A percentile compares a stretch with the other conserved stretches of the same genome.
phyloP scores from a whole-genome alignment of 2,113 vertebrate species.

The Aldabrachelys gigantea region DNA sequence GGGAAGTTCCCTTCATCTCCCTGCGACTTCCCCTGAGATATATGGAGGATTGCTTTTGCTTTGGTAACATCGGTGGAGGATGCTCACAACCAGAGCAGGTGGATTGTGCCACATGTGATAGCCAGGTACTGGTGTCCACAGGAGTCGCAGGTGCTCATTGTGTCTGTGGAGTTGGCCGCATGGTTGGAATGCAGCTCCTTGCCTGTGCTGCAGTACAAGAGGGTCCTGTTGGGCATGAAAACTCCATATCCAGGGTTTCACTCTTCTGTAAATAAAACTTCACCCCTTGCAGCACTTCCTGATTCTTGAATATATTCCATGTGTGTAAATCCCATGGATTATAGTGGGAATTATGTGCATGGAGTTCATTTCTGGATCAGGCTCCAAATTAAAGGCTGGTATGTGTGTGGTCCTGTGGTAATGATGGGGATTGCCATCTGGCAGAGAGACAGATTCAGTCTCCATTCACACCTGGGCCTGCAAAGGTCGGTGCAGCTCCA shows the following conservation, averaged over 20 bases:
- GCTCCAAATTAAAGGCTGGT: background rate
- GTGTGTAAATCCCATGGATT: background rate
- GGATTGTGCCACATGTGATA: fast-evolving
- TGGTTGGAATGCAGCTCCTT: background rate
- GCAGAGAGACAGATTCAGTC: background rate
- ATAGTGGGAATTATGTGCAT: background rate
- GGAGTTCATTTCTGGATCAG: background rate
- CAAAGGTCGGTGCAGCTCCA: background rate
- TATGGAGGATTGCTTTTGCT: background rate
- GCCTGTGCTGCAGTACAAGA: background rate
- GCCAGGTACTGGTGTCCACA: background rate
- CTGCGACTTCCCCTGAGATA: background rate
- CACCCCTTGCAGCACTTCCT: background rate
- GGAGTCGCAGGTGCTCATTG: fast-evolving
- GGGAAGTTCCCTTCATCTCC: slow-evolving; percentile 34
- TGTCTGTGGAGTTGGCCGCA: background rate
- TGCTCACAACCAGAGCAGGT: background rate
- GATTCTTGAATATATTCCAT: fast-evolving
- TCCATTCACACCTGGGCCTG: background rate
- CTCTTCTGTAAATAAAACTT: background rate
- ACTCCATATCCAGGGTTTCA: background rate
- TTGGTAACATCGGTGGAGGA: background rate
- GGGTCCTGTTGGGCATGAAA: background rate
- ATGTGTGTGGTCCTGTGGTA: background rate
- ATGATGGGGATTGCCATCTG: background rate